Conservation (phyloP, 1,140 invertebrate species). For the Aphidius ervi region DNA sequence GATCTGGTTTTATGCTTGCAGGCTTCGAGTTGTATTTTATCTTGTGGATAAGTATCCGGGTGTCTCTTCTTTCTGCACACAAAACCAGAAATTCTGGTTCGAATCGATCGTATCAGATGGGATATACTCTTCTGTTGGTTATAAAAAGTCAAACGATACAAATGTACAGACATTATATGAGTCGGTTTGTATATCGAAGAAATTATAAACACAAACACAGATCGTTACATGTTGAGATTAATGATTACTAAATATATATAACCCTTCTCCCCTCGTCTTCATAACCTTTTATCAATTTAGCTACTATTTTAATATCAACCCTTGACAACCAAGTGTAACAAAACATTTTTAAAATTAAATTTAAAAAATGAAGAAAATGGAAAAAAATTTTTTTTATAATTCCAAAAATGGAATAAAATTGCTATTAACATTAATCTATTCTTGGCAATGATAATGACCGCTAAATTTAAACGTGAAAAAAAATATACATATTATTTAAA, state of each 20-base stretch:
- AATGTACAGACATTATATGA: conserved; percentile 9
- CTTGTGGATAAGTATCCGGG: conserved; percentile 7
- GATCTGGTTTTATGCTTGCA: conserved; percentile 3
- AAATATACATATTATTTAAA: neutral
- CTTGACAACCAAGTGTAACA: too few relatives aligned
- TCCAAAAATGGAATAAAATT: too few relatives aligned
- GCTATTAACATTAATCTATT: too few relatives aligned
- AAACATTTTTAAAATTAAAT: too few relatives aligned
- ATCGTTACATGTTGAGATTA: too few relatives aligned
- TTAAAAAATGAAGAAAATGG: too few relatives aligned
- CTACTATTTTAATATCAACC: too few relatives aligned
- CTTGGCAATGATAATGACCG: conserved; percentile 16
- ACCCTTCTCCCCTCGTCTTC: too few relatives aligned
- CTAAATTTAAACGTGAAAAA: neutral
- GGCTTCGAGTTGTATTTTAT: neutral
- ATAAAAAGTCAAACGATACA: conserved; percentile 14
- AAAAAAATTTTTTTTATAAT: too few relatives aligned
- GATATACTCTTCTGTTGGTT: too few relatives aligned
- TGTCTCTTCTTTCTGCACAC: neutral
- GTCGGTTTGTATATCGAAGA: neutral
- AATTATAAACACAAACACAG: neutral
- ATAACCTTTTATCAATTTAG: too few relatives aligned
- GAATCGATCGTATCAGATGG: conserved; percentile 11
- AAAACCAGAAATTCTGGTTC: conserved; percentile 14
- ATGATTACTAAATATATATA: neutral